These are phyloP conservation scores for Chydorus sphaericus DNA, from an alignment of 2,888 invertebrate genomes.

Conservation along the genomic window DNA sequence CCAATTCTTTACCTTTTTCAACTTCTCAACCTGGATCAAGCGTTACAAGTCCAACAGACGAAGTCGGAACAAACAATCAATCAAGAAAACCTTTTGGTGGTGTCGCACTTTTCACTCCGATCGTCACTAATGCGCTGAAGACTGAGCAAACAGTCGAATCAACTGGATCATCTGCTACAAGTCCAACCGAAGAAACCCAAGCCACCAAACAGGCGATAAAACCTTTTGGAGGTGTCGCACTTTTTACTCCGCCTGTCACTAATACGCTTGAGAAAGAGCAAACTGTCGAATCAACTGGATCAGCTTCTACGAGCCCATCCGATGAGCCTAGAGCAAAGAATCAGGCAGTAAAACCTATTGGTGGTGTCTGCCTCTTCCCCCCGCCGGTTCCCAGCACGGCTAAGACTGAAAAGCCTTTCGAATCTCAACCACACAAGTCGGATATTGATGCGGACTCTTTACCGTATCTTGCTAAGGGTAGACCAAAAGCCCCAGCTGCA, in stretches of 20 bases:
- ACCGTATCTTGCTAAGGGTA: background rate
- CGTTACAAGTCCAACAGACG: background rate
- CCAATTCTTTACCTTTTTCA: background rate
- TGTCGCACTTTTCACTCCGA: background rate
- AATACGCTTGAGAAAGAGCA: too few relatives aligned
- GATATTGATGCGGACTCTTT: background rate
- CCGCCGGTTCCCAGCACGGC: background rate
- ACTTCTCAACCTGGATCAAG: background rate
- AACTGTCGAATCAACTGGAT: too few relatives aligned
- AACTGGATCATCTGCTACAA: too few relatives aligned
- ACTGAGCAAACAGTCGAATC: too few relatives aligned
- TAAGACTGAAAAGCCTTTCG: background rate
- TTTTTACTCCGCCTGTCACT: too few relatives aligned
- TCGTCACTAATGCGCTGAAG: too few relatives aligned
- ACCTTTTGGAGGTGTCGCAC: too few relatives aligned
- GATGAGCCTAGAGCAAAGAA: background rate
- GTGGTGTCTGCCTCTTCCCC: background rate
- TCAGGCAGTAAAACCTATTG: background rate
- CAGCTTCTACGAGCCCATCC: background rate
- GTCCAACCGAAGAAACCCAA: too few relatives aligned
- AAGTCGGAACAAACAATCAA: background rate
- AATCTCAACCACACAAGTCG: background rate
- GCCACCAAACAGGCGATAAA: too few relatives aligned
- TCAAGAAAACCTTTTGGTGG: constrained; percentile 1
- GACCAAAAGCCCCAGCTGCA: background rate